Evolutionary conservation across 2,888 invertebrate genomes (phyloP), one percentile per base, ranked within the genome.

Genomic region (Oasisia sp.): DNA sequence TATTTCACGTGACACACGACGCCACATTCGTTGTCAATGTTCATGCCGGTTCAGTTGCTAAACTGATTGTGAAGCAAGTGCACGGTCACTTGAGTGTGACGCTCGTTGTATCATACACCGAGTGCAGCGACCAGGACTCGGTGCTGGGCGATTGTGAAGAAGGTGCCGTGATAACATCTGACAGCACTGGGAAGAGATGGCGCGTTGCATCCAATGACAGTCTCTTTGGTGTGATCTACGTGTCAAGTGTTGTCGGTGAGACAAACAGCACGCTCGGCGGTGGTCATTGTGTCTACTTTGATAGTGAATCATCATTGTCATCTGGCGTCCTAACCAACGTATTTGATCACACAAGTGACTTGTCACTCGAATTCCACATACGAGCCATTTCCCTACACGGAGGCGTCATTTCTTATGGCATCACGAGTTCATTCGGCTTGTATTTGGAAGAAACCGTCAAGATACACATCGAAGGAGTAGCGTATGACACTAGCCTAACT

Each of bases 351-450:
- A 91, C 92, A 12, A 89, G 50, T 32, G 94, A 94, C 89, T 32
- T 94, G n/a, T 93, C 94, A 3, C 32, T 94, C n/a, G 93, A 93
- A 44, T 89, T 94, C 27, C 92, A 92, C 45, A 74, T 94, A 32
- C 93, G 92, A 90, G 93, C 94, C 12, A 89, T 89, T 4, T 32
- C 27, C 8, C 32, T 50, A 14, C 44, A 91, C 19, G 94, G 94
- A n/a, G 94, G 94, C 12, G 44, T 94, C 91, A 11, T 94, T 19
- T 92, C 93, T 0, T 94, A 94, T 91, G 93, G 92, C 89, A 38
- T n/a, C 14, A 91, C 91, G 0, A 89, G 74, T 11, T 89, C 90
- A 19, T 93, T 94, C 50, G 44, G 91, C 12, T 44, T 94, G 32
- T 93, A 92, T 91, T 89, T 93, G 44, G 32, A 92, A 32, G 27